These are phyloP conservation scores for Rhyacophila brunnea DNA, from an alignment of 1,140 invertebrate genomes.

Conservation along the genomic window DNA sequence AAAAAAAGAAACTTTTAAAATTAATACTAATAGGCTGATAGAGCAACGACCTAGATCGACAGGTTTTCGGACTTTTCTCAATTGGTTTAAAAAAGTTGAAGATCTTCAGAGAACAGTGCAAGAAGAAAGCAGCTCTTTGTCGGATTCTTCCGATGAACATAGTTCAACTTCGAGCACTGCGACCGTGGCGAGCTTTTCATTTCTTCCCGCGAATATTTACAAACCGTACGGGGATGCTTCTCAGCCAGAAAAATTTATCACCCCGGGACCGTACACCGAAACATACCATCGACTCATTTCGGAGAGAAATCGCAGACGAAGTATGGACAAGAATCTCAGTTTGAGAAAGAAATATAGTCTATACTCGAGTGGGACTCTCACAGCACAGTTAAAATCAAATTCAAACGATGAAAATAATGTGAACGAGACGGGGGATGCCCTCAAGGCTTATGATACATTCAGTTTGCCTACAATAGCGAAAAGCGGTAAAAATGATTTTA, in stretches of 20 bases:
- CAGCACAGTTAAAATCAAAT: conserved; percentile 28
- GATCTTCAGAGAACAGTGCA: conserved; percentile 18
- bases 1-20: conserved; percentile 16
- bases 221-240: conserved; percentile 44
- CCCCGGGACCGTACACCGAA: conserved; percentile 56
- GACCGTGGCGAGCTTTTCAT: conserved; percentile 70
- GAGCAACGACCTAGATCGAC: conserved; percentile 31
- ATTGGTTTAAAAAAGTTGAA: conserved; percentile 36
- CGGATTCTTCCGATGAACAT: conserved; percentile 40
- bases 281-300: conserved; percentile 61
- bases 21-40: conserved; percentile 26
- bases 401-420: not conserved
- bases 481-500: conserved; percentile 34
- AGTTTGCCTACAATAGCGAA: conserved; percentile 54
- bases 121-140: conserved; percentile 6
- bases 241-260: conserved; percentile 45
- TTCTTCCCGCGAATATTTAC: conserved; percentile 57
- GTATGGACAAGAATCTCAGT: conserved; percentile 58
- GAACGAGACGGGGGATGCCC: conserved; percentile 36
- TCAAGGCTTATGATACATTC: conserved; percentile 49
- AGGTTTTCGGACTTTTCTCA: conserved; percentile 34
- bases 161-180: conserved; percentile 61
- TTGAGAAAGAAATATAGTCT: conserved; percentile 64
- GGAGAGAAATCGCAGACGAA: conserved; percentile 56
- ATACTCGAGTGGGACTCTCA: conserved; percentile 51